phyloP scores from a whole-genome alignment of 2,797 vertebrate species.

The Tangara arthus region DNA sequence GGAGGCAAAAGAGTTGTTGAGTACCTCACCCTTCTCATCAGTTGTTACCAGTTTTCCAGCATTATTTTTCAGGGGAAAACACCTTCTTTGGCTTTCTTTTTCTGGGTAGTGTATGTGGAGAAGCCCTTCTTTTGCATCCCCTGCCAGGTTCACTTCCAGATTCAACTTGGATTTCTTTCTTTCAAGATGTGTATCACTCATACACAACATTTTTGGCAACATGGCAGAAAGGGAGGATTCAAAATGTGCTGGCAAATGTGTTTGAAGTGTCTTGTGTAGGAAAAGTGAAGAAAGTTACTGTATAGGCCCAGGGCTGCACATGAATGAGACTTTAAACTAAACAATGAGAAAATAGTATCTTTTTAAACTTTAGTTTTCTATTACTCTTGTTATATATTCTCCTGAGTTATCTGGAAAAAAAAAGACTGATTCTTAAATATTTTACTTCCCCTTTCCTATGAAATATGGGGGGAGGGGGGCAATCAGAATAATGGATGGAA shows the following conservation, averaged over 20 bases:
- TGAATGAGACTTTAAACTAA: neutral
- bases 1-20: neutral
- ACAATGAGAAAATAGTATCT: neutral
- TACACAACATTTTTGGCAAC: neutral
- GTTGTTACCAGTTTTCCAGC: neutral
- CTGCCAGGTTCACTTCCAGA: neutral
- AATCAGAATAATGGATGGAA: neutral
- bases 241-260: neutral
- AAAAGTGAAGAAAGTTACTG: neutral
- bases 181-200: neutral
- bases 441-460: neutral
- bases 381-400: neutral
- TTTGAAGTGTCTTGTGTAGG: neutral
- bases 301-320: fast-evolving
- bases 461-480: neutral
- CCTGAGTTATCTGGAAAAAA: neutral
- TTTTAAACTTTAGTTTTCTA: neutral
- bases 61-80: neutral
- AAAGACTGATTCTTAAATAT: neutral
- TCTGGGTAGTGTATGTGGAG: fast-evolving
- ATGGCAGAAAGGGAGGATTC: neutral
- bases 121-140: neutral
- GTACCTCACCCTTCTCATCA: neutral
- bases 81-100: neutral
- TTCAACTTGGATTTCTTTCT: neutral